Percentiles rank a stretch among this genome's conserved stretches.
Evolutionary conservation across 2,888 invertebrate species (phyloP).

Genomic region (Dichetophora obliterata): DNA sequence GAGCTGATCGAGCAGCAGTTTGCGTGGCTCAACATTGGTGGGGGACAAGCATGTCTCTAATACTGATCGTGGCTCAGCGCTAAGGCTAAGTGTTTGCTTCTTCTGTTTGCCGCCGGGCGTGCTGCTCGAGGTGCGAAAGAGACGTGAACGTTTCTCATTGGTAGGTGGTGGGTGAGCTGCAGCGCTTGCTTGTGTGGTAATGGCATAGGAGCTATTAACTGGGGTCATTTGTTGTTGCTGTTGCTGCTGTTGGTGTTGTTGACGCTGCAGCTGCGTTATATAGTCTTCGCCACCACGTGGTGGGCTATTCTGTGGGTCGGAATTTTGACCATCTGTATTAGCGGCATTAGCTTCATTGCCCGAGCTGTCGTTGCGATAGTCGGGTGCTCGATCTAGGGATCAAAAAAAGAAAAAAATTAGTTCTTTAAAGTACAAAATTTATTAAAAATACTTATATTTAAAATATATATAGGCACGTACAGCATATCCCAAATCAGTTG

Average conservation of each 20-base stretch:
- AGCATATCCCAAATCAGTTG: no score
- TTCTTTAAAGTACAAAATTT: background rate
- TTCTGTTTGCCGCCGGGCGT: conserved; percentile 72
- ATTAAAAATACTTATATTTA: no score
- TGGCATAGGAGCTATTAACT: conserved; percentile 52
- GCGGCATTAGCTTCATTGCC: conserved; percentile 76
- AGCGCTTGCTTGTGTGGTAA: conserved; percentile 44
- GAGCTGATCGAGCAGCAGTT: conserved; percentile 85
- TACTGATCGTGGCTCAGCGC: conserved; percentile 70
- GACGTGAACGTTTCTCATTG: conserved; percentile 70
- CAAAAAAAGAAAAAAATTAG: conserved; percentile 8
- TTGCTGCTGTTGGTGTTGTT: conserved; percentile 56
- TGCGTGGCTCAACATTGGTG: conserved; percentile 76
- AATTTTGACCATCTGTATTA: conserved; percentile 76
- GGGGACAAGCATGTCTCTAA: conserved; percentile 70
- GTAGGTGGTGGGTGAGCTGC: conserved; percentile 57
- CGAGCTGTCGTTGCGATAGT: conserved; percentile 70
- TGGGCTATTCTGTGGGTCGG: conserved; percentile 75
- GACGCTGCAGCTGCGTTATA: conserved; percentile 57
- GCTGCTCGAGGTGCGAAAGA: conserved; percentile 71
- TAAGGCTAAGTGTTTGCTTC: conserved; percentile 75
- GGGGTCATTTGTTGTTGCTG: conserved; percentile 59
- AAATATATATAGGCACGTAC: no score
- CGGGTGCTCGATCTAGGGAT: conserved; percentile 62
- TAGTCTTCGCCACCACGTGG: conserved; percentile 72